phyloP scores from a whole-genome alignment of 2,113 vertebrate genomes.

The Tylochromis polylepis region DNA sequence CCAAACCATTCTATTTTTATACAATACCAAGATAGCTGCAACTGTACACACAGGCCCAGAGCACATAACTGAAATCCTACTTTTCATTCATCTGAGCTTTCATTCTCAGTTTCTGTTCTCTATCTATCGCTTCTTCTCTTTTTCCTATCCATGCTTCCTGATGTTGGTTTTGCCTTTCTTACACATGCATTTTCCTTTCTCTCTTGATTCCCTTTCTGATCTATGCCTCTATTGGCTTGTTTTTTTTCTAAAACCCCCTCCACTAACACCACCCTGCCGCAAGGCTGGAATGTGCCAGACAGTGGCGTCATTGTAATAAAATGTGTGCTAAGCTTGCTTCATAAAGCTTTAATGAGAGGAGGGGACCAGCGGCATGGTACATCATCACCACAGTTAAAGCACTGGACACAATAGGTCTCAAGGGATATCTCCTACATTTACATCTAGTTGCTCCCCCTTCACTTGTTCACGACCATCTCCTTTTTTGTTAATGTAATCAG shows the following conservation, averaged over 20 bases:
- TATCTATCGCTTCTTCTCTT: not conserved
- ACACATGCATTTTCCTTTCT: not conserved
- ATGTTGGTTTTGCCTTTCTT: not conserved
- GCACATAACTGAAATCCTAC: not conserved
- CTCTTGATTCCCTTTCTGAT: not conserved
- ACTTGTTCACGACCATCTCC: not conserved
- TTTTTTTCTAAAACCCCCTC: not conserved
- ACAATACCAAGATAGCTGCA: not conserved
- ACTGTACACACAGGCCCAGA: not conserved
- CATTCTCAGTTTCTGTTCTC: not conserved
- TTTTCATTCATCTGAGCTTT: not conserved
- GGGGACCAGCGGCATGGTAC: slow-evolving; percentile 39
- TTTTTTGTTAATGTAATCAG: not conserved
- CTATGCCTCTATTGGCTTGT: not conserved
- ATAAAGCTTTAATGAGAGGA: slow-evolving; percentile 67
- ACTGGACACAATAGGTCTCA: slow-evolving; percentile 43
- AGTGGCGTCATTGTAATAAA: slow-evolving; percentile 66
- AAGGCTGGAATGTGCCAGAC: slow-evolving; percentile 57
- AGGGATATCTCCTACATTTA: slow-evolving; percentile 16
- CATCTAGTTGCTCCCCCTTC: not conserved
- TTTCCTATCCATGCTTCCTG: not conserved
- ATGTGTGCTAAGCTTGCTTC: slow-evolving; percentile 54
- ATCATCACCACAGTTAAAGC: slow-evolving; percentile 57
- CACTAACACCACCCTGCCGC: not conserved
- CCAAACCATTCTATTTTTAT: slow-evolving; percentile 7